These are phyloP conservation scores for Zaprionus davidi DNA, from an alignment of 1,140 invertebrate species.

Conservation along the genomic window DNA sequence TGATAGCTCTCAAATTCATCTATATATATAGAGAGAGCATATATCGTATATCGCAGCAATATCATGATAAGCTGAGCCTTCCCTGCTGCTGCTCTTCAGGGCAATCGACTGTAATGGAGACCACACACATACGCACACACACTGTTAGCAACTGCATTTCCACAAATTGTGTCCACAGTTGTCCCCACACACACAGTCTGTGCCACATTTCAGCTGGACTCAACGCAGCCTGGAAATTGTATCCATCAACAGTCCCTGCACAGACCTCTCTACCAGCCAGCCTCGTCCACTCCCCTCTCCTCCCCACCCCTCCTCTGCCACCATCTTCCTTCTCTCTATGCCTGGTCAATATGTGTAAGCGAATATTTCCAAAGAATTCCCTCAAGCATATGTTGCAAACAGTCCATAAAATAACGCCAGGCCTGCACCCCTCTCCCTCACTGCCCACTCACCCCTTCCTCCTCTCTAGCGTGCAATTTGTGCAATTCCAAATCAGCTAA, in stretches of 20 bases:
- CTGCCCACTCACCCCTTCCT: neutral
- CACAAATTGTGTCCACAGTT: conserved; percentile 17
- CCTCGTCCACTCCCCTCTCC: neutral
- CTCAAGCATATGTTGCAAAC: conserved; percentile 27
- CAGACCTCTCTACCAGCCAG: neutral
- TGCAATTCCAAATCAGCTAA: conserved; percentile 23
- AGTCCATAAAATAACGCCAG: conserved; percentile 21
- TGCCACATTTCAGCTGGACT: conserved; percentile 8
- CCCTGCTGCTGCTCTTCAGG: neutral
- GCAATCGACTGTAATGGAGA: conserved; percentile 2
- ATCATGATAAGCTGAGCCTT: neutral
- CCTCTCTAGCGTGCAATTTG: neutral
- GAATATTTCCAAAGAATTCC: conserved; percentile 14
- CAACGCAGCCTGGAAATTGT: neutral
- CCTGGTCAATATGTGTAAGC: neutral
- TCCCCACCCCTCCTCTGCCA: neutral
- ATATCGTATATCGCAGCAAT: conserved; percentile 3
- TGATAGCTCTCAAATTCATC: conserved; percentile 7
- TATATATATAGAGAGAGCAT: neutral
- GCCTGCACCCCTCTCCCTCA: neutral
- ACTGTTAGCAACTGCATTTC: conserved; percentile 7
- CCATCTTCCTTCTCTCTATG: neutral
- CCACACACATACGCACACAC: no score
- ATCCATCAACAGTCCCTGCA: neutral
- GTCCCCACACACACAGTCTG: neutral